Evolutionary conservation across 2,113 vertebrate species (phyloP).

Genomic region (Phycodurus eques): DNA sequence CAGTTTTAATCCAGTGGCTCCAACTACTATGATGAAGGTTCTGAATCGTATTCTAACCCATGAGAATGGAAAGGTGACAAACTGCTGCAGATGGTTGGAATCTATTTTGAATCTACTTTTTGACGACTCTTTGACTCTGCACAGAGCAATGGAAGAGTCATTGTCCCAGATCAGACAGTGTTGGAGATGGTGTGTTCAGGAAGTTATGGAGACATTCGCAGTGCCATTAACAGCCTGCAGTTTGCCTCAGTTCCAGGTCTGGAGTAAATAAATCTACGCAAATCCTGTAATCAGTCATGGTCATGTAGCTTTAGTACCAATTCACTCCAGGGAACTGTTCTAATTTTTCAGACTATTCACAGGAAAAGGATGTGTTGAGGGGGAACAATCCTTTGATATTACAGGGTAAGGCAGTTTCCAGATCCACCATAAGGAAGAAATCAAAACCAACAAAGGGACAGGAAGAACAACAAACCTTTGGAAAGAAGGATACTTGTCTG

Average conservation of each 20-base stretch:
- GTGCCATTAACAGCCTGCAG: constrained; percentile 93
- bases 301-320: too few species aligned
- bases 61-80: constrained; percentile 82
- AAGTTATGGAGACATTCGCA: constrained; percentile 91
- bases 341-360: constrained; percentile 53
- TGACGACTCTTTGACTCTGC: constrained; percentile 22
- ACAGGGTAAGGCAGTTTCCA: constrained; percentile 53
- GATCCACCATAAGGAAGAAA: constrained; percentile 63
- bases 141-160: constrained; percentile 77
- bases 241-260: constrained; percentile 85
- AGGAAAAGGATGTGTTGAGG: constrained; percentile 69
- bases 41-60: constrained; percentile 78
- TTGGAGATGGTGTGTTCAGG: constrained; percentile 85
- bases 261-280: not conserved
- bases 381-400: constrained; percentile 61
- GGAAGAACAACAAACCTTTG: constrained; percentile 76
- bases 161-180: constrained; percentile 68
- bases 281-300: not conserved
- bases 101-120: not conserved
- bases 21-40: constrained; percentile 90
- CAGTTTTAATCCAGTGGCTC: constrained; percentile 96
- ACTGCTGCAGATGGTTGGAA: not conserved
- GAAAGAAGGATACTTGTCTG: constrained; percentile 89
- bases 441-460: constrained; percentile 57
- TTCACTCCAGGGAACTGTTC: not conserved